A percentile compares a stretch with the other conserved stretches of the same genome.
phyloP scores from a whole-genome alignment of 2,797 vertebrate genomes.

The Poliocrania exsul region DNA sequence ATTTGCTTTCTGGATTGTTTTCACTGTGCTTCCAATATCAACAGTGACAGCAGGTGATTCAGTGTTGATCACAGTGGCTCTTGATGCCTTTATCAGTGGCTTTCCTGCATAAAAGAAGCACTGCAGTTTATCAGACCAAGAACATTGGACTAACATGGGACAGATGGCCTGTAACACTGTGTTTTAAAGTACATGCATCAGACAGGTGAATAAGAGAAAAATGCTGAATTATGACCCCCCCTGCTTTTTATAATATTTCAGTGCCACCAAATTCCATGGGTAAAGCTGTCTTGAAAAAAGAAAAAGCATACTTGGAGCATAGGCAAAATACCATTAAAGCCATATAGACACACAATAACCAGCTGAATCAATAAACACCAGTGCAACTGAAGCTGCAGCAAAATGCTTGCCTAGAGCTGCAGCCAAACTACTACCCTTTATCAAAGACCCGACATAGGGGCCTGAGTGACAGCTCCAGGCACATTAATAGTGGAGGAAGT shows the following conservation, averaged over 20 bases:
- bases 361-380: conserved; percentile 14
- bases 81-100: conserved; percentile 80
- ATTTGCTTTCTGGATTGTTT: conserved; percentile 75
- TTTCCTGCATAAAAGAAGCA: conserved; percentile 76
- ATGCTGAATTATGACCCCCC: not conserved
- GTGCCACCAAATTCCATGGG: not conserved
- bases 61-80: conserved; percentile 70
- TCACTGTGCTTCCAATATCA: conserved; percentile 78
- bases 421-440: not conserved
- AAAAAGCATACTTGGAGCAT: not conserved
- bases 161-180: not conserved
- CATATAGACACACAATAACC: not conserved
- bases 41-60: conserved; percentile 62
- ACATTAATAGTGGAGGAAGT: not conserved
- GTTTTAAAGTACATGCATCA: not conserved
- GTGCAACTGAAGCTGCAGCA: not conserved
- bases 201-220: not conserved
- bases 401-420: not conserved
- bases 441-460: not conserved
- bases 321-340: not conserved
- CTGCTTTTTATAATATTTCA: not conserved
- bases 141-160: not conserved
- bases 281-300: not conserved
- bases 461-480: not conserved
- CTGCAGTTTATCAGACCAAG: not conserved